Evolutionary conservation across 2,888 invertebrate genomes (phyloP).

Genomic region (Venusia cambrica): DNA sequence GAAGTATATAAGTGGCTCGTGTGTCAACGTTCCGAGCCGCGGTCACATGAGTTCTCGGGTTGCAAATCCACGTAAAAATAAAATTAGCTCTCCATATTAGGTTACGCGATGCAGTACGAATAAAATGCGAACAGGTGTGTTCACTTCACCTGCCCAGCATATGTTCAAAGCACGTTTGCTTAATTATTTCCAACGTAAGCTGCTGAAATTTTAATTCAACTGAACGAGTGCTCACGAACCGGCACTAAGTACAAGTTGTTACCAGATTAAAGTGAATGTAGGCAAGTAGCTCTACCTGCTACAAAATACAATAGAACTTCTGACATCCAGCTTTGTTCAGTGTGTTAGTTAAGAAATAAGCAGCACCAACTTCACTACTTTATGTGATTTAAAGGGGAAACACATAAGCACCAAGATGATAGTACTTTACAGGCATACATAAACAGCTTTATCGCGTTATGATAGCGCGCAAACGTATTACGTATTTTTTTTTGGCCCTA

Average conservation of each 20-base stretch:
- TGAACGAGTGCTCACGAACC: constrained; percentile 36
- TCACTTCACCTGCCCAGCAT: constrained; percentile 69
- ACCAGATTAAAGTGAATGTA: constrained; percentile 30
- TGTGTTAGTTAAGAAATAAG: too few relatives aligned
- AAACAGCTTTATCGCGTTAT: too few relatives aligned
- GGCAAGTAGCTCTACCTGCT: too few relatives aligned
- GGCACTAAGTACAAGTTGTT: constrained; percentile 35
- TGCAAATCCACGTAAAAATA: constrained; percentile 54
- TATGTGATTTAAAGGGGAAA: too few relatives aligned
- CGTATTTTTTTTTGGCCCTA: too few relatives aligned
- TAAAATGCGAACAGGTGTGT: constrained; percentile 65
- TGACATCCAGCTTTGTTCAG: too few relatives aligned
- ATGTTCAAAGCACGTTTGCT: constrained; percentile 57
- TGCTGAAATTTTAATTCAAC: constrained; percentile 44
- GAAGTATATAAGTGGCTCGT: constrained; percentile 68
- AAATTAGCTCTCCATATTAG: constrained; percentile 67
- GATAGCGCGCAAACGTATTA: too few relatives aligned
- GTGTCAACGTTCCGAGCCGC: constrained; percentile 51
- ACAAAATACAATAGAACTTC: too few relatives aligned
- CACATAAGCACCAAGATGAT: too few relatives aligned
- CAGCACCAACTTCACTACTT: too few relatives aligned
- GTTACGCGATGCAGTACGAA: constrained; percentile 58
- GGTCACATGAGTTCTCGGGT: constrained; percentile 61
- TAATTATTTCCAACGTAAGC: constrained; percentile 51
- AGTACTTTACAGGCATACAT: too few relatives aligned